Conservation (phyloP, 1,140 invertebrate species). For the Proctacanthus coquilletti region DNA sequence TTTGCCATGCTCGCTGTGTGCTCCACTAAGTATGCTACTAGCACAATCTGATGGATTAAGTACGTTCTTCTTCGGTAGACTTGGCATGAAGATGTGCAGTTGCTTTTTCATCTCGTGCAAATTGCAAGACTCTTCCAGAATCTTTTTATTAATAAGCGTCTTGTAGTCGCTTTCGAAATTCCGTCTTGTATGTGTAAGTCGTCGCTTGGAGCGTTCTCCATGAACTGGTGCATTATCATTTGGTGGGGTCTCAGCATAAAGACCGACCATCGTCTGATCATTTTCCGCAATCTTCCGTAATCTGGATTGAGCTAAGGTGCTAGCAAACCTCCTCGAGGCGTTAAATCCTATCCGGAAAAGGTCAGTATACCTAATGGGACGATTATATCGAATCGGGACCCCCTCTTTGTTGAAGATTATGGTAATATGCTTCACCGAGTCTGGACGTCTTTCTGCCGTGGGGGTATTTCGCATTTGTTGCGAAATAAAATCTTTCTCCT, state of each 20-base stretch:
- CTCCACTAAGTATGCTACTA: neutral
- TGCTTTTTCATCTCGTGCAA: constrained; percentile 16
- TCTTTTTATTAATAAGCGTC: neutral
- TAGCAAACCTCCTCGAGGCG: neutral
- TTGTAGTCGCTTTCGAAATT: neutral
- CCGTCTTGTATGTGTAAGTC: too few relatives aligned
- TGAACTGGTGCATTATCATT: too few relatives aligned
- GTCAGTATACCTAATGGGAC: constrained; percentile 23
- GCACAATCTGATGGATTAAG: neutral
- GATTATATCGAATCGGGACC: constrained; percentile 22
- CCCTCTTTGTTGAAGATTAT: constrained; percentile 28
- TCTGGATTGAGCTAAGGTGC: too few relatives aligned
- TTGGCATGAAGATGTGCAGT: constrained; percentile 28
- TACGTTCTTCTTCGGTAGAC: constrained; percentile 19
- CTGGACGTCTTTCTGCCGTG: too few relatives aligned
- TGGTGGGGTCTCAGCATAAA: too few relatives aligned
- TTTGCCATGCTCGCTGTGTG: neutral
- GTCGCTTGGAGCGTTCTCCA: too few relatives aligned
- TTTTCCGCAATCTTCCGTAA: too few relatives aligned
- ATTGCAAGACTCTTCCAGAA: constrained; percentile 6
- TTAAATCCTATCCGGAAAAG: constrained; percentile 8
- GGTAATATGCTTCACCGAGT: constrained; percentile 16
- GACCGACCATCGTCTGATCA: too few relatives aligned
- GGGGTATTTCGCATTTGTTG: too few relatives aligned
- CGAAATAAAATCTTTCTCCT: too few relatives aligned